These are phyloP conservation scores for Tetrao urogallus DNA, from an alignment of 2,113 vertebrate genomes.

Conservation along the genomic window DNA sequence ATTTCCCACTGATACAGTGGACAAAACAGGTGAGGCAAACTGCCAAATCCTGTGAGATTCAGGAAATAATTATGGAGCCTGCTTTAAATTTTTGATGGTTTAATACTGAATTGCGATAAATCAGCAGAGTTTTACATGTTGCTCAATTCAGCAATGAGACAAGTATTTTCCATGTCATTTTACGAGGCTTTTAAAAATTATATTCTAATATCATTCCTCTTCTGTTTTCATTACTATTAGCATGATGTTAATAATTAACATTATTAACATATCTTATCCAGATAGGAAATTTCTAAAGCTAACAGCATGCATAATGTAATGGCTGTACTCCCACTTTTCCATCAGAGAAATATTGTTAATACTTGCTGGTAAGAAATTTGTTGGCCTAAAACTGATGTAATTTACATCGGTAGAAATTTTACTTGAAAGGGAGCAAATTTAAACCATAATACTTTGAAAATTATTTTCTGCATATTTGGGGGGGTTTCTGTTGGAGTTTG, in stretches of 20 bases:
- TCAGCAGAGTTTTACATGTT: background rate
- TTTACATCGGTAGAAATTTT: background rate
- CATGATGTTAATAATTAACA: background rate
- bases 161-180: background rate
- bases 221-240: background rate
- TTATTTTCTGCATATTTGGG: background rate
- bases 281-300: background rate
- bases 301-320: background rate
- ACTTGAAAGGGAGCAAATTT: background rate
- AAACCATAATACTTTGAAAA: background rate
- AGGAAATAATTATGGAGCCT: background rate
- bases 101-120: background rate
- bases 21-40: background rate
- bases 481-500: background rate
- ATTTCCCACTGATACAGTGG: background rate
- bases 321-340: background rate
- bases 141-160: background rate
- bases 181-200: background rate
- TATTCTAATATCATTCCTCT: background rate
- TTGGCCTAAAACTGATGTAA: background rate
- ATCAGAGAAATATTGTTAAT: background rate
- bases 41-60: background rate
- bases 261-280: background rate
- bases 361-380: background rate
- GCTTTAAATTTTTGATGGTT: background rate